Percentiles rank a stretch among this genome's conserved stretches.
These are phyloP conservation scores for Cheumatopsyche charites DNA, from an alignment of 1,140 invertebrate species.

Conservation along the genomic window DNA sequence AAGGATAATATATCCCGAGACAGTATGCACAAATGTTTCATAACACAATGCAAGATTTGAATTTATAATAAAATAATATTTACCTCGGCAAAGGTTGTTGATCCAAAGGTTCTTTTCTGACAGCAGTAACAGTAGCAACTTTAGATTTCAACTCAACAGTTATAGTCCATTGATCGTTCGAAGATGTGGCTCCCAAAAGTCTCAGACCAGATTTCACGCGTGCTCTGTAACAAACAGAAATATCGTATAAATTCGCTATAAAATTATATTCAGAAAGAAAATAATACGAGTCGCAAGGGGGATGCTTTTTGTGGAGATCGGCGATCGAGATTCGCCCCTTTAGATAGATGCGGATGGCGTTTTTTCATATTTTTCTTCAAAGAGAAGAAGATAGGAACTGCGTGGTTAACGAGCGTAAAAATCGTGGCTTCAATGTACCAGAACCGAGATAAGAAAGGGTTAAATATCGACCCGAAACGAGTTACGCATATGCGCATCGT, in stretches of 20 bases:
- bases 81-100: slow-evolving; percentile 41
- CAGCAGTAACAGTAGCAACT: slow-evolving; percentile 82
- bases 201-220: slow-evolving; percentile 84
- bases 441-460: slow-evolving; percentile 23
- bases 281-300: background rate
- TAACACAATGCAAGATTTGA: background rate
- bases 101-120: slow-evolving; percentile 66
- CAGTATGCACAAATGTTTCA: no score
- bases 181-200: slow-evolving; percentile 79
- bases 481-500: background rate
- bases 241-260: background rate
- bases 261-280: background rate
- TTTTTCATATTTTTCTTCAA: no score
- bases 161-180: slow-evolving; percentile 81
- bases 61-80: slow-evolving; percentile 6
- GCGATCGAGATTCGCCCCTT: background rate
- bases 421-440: slow-evolving; percentile 20
- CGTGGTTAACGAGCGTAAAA: slow-evolving; percentile 22
- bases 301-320: background rate
- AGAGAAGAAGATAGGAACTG: slow-evolving; percentile 1
- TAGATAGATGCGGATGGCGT: background rate
- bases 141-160: slow-evolving; percentile 84
- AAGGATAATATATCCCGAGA: no score
- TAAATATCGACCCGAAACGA: slow-evolving; percentile 2
- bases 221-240: slow-evolving; percentile 65